Percentiles rank a stretch among this genome's conserved stretches.
These are phyloP conservation scores for Amphimallon solstitiale DNA, from an alignment of 2,888 invertebrate genomes.

Conservation along the genomic window DNA sequence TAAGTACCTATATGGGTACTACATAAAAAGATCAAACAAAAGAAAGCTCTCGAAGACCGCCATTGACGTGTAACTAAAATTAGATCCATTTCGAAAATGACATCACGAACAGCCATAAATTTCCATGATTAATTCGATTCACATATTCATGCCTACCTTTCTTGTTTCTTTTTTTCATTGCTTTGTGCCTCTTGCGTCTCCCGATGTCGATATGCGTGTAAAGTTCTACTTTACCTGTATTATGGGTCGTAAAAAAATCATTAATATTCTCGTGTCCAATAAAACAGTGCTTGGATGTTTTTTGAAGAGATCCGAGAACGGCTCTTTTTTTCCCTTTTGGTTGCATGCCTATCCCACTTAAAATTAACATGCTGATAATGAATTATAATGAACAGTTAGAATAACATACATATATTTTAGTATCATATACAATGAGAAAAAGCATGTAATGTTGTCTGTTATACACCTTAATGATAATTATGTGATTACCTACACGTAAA, in stretches of 20 bases:
- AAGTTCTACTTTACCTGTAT: slow-evolving; percentile 31
- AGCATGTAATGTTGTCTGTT: not conserved
- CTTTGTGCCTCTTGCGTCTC: not conserved
- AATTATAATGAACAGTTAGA: slow-evolving; percentile 17
- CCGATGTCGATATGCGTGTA: slow-evolving; percentile 28
- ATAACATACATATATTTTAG: not conserved
- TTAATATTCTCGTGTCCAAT: slow-evolving; percentile 30
- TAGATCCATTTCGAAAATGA: slow-evolving; percentile 31
- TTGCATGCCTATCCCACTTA: slow-evolving; percentile 12
- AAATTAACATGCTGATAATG: slow-evolving; percentile 17
- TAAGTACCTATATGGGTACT: too few species aligned
- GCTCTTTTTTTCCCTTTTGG: slow-evolving; percentile 11
- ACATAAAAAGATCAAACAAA: not conserved
- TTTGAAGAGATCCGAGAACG: slow-evolving; percentile 21
- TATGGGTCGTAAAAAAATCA: slow-evolving; percentile 31
- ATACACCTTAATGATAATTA: not conserved
- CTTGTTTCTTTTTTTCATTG: slow-evolving; percentile 1
- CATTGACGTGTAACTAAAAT: slow-evolving; percentile 27
- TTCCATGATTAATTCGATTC: slow-evolving; percentile 35
- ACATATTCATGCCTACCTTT: slow-evolving; percentile 26
- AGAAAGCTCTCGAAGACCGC: not conserved
- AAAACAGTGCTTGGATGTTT: slow-evolving; percentile 29
- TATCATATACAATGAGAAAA: too few species aligned
- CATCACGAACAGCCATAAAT: slow-evolving; percentile 35
- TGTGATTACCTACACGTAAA: too few species aligned